Evolutionary conservation across 2,888 invertebrate genomes (phyloP), one percentile per base, ranked within the genome.

Genomic region (Tryphoninae sp.): DNA sequence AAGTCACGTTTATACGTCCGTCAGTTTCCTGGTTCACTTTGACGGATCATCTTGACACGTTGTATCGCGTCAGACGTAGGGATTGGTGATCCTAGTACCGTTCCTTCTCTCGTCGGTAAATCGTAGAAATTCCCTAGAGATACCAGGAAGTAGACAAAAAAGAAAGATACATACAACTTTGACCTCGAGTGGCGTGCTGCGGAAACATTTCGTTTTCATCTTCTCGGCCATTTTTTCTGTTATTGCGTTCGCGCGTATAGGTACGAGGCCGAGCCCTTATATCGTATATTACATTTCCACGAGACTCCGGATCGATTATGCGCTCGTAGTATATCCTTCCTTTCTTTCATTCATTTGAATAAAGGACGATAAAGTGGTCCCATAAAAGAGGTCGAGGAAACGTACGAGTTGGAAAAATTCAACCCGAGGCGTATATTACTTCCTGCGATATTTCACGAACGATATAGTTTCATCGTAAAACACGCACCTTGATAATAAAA

Each of bases 151-250:
- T 45, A 13, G 53, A 26, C 7, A 9, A 45, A 11, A 45, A 45
- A 6, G 40, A 45, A 26, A 26, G 26, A 8, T 19, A 19, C 9
- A 61, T 3, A 16, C 22, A 16, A 49, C 11, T n/a, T 33, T 33
- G 40, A 62, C 33, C 40, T 62, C 16, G 23, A 45, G 26, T 64
- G 13, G 77, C 77, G 62, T 77, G 77, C 45, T 45, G 62, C 59
- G 77, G 69, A 77, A 62, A 62, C 77, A 64, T 64, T 71, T 77
- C 23, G 40, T 71, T 55, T 77, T 71, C 64, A 77, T 62, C 49
- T 69, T 53, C 51, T 69, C 16, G 26, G 26, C 68, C 51, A 69
- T 55, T 64, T 45, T 33, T 23, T 55, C 62, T 42, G 7, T 4
- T 64, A 51, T 23, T 42, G 9, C 40, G 22, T 53, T 8, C 26